Percentiles rank a stretch among this genome's conserved stretches.
Evolutionary conservation across 2,888 invertebrate genomes (phyloP).

Genomic region (Agrochola litura): DNA sequence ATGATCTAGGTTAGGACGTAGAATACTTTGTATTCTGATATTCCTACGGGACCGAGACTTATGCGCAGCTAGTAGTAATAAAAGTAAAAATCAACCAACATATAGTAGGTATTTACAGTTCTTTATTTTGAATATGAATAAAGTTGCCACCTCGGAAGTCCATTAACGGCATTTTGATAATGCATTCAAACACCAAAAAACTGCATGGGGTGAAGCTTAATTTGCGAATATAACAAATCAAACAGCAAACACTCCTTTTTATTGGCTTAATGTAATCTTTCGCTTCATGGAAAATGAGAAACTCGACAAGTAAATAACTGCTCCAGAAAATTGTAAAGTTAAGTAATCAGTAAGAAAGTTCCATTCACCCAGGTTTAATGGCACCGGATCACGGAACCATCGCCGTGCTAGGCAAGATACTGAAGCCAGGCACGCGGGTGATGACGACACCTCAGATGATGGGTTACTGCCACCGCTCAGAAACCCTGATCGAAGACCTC

Average conservation of each 20-base stretch:
- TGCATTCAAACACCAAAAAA: too few species aligned
- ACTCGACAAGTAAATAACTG: not conserved
- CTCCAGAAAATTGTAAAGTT: not conserved
- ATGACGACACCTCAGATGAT: slow-evolving; percentile 78
- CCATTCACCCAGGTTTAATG: slow-evolving; percentile 74
- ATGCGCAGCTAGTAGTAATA: too few species aligned
- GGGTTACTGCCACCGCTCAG: slow-evolving; percentile 81
- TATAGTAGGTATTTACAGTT: not conserved
- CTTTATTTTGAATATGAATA: not conserved
- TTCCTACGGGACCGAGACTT: too few species aligned
- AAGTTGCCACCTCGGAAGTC: not conserved
- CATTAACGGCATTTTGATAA: not conserved
- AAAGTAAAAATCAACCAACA: not conserved
- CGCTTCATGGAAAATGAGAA: not conserved
- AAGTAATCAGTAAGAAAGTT: not conserved
- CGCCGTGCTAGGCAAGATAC: slow-evolving; percentile 75
- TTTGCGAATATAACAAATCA: not conserved
- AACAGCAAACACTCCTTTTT: not conserved
- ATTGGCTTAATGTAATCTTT: not conserved
- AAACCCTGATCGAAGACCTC: slow-evolving; percentile 78
- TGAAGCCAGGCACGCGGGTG: slow-evolving; percentile 62
- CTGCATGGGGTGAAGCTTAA: not conserved
- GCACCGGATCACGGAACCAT: slow-evolving; percentile 79
- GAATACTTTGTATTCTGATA: too few species aligned
- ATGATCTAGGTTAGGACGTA: too few species aligned